Conservation (phyloP, 2,113 vertebrate species). For the Panurus biarmicus region DNA sequence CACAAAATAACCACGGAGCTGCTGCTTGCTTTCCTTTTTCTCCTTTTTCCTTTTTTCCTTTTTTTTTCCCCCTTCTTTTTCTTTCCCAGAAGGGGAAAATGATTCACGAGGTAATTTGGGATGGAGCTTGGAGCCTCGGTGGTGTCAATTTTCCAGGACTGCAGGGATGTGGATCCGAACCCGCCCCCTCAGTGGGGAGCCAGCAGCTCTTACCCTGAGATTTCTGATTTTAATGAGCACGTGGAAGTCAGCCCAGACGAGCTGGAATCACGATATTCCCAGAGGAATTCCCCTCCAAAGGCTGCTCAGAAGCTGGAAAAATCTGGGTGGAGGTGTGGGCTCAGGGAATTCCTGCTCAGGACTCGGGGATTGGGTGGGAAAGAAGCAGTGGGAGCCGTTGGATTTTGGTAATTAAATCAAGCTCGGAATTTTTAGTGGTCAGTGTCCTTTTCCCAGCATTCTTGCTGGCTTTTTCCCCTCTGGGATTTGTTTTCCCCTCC, state of each 20-base stretch:
- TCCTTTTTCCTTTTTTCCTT: too few relatives aligned
- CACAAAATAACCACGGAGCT: neutral
- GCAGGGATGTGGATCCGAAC: neutral
- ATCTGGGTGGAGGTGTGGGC: fast-evolving
- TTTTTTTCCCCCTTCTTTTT: fast-evolving
- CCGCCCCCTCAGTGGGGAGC: neutral
- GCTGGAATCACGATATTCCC: neutral
- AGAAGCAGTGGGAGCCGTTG: too few relatives aligned
- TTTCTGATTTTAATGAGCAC: neutral
- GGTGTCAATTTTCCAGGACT: neutral
- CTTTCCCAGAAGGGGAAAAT: neutral
- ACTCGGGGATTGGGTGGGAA: neutral
- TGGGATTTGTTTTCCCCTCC: neutral
- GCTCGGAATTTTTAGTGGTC: too few relatives aligned
- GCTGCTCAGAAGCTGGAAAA: neutral
- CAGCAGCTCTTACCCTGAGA: neutral
- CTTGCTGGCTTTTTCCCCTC: neutral
- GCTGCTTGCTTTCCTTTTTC: neutral
- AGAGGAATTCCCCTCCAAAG: neutral
- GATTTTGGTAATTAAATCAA: neutral
- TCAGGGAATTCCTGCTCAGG: neutral
- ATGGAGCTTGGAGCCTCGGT: neutral
- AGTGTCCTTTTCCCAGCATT: neutral
- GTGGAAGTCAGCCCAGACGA: neutral
- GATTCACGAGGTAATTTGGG: neutral